Evolutionary conservation across 2,888 invertebrate genomes (phyloP), one percentile per base, ranked within the genome.

Genomic region (Epinotia brunnichana): DNA sequence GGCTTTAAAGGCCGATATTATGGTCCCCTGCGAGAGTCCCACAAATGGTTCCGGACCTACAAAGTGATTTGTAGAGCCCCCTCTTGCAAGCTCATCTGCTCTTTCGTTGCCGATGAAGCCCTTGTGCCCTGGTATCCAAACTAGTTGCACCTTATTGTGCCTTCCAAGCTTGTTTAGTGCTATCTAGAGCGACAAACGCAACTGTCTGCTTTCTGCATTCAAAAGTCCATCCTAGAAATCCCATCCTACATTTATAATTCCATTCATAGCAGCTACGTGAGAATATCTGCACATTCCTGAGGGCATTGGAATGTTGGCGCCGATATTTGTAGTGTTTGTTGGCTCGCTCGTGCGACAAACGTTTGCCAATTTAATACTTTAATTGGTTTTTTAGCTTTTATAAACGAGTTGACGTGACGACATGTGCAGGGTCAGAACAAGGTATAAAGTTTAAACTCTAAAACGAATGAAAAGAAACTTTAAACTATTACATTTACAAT

Each of bases 351-450:
- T 64, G 54, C 54, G 21, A 19, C 60, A 35, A 60, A 39, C 57
- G 29, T 69, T 21, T 35, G 69, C 66, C 66, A 66, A 66, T 66
- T 64, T 41, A 56, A n/a, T 24, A 56, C 19, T 66, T 53, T 66
- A 56, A 66, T 66, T 56, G 64, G 66, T n/a, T 64, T 66, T 53
- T 35, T 54, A 64, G 13, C 35, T 51, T 21, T 56, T 64, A 39
- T 29, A 11, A 39, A 29, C 15, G 13, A 19, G 53, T 54, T 35
- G 53, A 64, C 35, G 35, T 61, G 44, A 61, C 11, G 17, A 17
- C 48, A 48, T n/a, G 48, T 48, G 62, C 24, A n/a, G 24, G 3
- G n/a, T 21, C 15, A 60, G 59, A 61, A 44, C 4, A n/a, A 60
- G 11, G 19, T n/a, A n/a, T n/a, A n/a, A n/a, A n/a, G n/a, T n/a